Evolutionary conservation across 2,888 invertebrate genomes (phyloP).

Genomic region (Pristionchus maxplancki): DNA sequence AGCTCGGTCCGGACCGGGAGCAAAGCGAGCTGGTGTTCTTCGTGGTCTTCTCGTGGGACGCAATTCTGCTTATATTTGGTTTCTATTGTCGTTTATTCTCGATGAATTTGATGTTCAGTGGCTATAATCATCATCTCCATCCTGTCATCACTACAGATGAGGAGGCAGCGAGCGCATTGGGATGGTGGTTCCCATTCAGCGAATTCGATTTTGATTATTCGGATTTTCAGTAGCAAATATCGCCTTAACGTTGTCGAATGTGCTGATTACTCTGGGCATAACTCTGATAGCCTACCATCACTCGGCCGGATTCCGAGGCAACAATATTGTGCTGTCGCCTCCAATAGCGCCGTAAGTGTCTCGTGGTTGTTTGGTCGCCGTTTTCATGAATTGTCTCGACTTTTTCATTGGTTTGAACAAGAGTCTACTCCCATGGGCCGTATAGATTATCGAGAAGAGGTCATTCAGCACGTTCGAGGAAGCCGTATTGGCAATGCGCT

Average conservation of each 20-base stretch:
- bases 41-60: background rate
- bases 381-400: too few relatives aligned
- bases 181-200: background rate
- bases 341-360: background rate
- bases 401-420: too few relatives aligned
- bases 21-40: background rate
- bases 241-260: background rate
- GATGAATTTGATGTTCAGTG: background rate
- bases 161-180: background rate
- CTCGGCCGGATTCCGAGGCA: constrained; percentile 4
- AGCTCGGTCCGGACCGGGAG: background rate
- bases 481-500: background rate
- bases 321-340: background rate
- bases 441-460: too few relatives aligned
- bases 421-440: too few relatives aligned
- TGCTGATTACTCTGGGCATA: background rate
- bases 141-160: background rate
- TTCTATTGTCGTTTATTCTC: background rate
- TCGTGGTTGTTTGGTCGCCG: too few relatives aligned
- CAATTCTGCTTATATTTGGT: background rate
- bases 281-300: background rate
- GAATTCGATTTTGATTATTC: background rate
- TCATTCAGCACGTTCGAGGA: background rate
- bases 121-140: background rate
- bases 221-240: background rate